Conservation (phyloP, 2,113 vertebrate species). For the Marmota monax region DNA sequence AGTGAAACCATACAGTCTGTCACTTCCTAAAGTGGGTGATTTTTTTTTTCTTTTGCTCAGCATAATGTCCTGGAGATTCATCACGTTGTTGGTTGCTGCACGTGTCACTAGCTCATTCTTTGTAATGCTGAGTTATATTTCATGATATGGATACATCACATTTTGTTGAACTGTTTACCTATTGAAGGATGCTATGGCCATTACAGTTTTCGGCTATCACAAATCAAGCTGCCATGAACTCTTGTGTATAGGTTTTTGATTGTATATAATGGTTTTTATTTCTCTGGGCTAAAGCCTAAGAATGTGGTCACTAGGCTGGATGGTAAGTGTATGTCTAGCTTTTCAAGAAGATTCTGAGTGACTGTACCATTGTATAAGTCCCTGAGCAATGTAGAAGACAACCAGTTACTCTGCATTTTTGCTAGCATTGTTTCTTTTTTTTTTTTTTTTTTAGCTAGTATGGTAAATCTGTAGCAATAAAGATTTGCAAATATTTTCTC, state of each 20-base stretch:
- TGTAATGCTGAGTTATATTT: not conserved
- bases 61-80: not conserved
- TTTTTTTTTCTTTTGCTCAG: not conserved
- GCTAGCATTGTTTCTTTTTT: not conserved
- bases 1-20: not conserved
- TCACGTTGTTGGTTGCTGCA: not conserved
- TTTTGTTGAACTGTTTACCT: constrained; percentile 12
- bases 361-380: not conserved
- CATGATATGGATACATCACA: not conserved
- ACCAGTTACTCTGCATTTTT: not conserved
- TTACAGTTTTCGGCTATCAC: not conserved
- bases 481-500: not conserved
- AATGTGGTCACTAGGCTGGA: not conserved
- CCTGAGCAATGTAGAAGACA: not conserved
- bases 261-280: not conserved
- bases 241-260: not conserved
- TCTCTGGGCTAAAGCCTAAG: constrained; percentile 7
- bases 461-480: not conserved
- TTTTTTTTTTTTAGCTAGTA: constrained; percentile 13
- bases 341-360: not conserved
- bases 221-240: not conserved
- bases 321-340: not conserved
- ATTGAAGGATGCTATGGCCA: not conserved
- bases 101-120: not conserved
- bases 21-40: not conserved